Conservation (phyloP, 2,888 invertebrate genomes). For the Ganaspis brasiliensis region DNA sequence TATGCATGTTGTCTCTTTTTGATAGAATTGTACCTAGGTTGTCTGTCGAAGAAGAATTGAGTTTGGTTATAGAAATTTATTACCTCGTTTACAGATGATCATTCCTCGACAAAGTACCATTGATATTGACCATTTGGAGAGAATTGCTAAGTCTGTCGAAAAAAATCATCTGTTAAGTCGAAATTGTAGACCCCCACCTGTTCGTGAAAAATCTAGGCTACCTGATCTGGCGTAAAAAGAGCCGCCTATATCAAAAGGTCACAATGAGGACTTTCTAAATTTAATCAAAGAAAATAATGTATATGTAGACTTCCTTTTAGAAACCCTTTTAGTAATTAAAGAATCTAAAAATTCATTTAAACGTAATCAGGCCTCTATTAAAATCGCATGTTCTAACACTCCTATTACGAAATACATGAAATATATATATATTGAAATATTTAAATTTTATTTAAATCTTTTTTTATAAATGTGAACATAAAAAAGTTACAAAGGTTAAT, state of each 20-base stretch:
- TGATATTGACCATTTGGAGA: neutral
- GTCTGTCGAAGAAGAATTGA: neutral
- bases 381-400: neutral
- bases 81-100: neutral
- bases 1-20: neutral
- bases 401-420: neutral
- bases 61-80: neutral
- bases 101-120: neutral
- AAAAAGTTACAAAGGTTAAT: neutral
- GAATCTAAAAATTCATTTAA: neutral
- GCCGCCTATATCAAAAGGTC: neutral
- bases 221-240: neutral
- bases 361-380: neutral
- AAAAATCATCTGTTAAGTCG: neutral
- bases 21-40: neutral
- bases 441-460: too few relatives aligned
- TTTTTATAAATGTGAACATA: neutral
- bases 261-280: neutral
- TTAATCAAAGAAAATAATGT: neutral
- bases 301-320: neutral
- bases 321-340: neutral
- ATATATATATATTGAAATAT: too few relatives aligned
- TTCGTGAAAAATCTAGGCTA: neutral
- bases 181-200: neutral
- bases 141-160: neutral